phyloP scores from a whole-genome alignment of 1,140 invertebrate species.

The Drosophila nigromelanica region DNA sequence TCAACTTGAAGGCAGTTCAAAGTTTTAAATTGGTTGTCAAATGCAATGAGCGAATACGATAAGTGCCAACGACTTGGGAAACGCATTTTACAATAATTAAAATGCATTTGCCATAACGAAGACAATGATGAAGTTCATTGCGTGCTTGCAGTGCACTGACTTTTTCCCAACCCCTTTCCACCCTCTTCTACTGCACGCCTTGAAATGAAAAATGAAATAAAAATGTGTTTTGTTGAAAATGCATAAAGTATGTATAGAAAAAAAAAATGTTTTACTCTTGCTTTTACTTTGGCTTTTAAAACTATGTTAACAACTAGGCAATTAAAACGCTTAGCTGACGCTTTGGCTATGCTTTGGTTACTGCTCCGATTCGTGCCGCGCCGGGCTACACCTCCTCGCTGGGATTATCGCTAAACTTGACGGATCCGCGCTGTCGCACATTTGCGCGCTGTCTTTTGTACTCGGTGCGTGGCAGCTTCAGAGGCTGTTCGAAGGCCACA shows the following conservation, averaged over 20 bases:
- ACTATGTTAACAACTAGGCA: constrained; percentile 47
- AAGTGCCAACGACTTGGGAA: constrained; percentile 47
- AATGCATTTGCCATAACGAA: constrained; percentile 53
- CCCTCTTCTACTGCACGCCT: no score
- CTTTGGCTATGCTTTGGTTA: constrained; percentile 70
- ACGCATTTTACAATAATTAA: constrained; percentile 65
- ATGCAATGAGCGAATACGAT: constrained; percentile 62
- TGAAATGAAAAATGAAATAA: constrained; percentile 11
- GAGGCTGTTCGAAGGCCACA: constrained; percentile 65
- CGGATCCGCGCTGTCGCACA: constrained; percentile 58
- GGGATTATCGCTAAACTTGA: constrained; percentile 70
- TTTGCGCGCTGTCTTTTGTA: constrained; percentile 60
- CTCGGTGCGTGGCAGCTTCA: constrained; percentile 40
- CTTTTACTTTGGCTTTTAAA: constrained; percentile 38
- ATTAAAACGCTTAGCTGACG: constrained; percentile 50
- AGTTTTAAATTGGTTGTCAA: constrained; percentile 78
- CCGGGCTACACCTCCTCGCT: constrained; percentile 52
- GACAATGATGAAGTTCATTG: constrained; percentile 44
- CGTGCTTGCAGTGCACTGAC: constrained; percentile 65
- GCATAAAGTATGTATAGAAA: constrained; percentile 20
- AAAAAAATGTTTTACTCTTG: constrained; percentile 39
- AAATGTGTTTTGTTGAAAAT: constrained; percentile 15
- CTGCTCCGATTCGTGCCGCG: constrained; percentile 14
- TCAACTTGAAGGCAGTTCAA: constrained; percentile 65
- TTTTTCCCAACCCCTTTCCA: constrained; percentile 1